These are phyloP conservation scores for Linyphia triangularis DNA, from an alignment of 2,888 invertebrate genomes.

Conservation along the genomic window DNA sequence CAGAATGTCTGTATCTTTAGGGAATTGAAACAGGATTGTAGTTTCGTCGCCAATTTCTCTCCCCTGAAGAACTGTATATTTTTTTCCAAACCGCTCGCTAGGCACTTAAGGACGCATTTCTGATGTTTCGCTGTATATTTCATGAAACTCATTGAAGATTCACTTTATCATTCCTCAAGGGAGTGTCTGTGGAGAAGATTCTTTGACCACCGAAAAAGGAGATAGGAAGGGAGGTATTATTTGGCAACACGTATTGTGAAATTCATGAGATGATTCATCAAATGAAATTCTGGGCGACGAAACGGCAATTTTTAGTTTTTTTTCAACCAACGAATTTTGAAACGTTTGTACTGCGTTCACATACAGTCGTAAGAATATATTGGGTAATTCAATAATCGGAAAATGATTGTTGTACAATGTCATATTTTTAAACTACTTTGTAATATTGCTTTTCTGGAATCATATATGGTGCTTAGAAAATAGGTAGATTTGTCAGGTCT, in stretches of 20 bases:
- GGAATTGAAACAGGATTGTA: slow-evolving; percentile 23
- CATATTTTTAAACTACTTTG: too few species aligned
- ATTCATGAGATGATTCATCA: slow-evolving; percentile 37
- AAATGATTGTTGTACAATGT: too few species aligned
- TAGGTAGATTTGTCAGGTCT: too few species aligned
- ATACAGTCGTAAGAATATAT: not conserved
- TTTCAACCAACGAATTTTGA: not conserved
- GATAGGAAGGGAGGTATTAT: not conserved
- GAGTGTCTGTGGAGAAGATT: not conserved
- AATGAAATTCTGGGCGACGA: slow-evolving; percentile 15
- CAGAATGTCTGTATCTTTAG: not conserved
- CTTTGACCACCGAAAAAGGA: slow-evolving; percentile 19
- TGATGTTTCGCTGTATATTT: slow-evolving; percentile 51
- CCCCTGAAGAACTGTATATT: slow-evolving; percentile 26
- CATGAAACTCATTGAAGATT: slow-evolving; percentile 55
- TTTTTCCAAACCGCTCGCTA: slow-evolving; percentile 7
- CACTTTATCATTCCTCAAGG: slow-evolving; percentile 55
- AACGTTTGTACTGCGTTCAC: not conserved
- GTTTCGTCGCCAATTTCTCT: not conserved
- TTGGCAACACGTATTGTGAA: slow-evolving; percentile 30
- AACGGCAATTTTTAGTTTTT: not conserved
- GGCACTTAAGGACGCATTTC: slow-evolving; percentile 32
- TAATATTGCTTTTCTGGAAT: too few species aligned
- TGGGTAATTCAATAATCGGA: too few species aligned
- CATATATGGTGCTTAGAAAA: too few species aligned